These are phyloP conservation scores for Itoplectis maculator DNA, from an alignment of 2,888 invertebrate species.

Conservation along the genomic window DNA sequence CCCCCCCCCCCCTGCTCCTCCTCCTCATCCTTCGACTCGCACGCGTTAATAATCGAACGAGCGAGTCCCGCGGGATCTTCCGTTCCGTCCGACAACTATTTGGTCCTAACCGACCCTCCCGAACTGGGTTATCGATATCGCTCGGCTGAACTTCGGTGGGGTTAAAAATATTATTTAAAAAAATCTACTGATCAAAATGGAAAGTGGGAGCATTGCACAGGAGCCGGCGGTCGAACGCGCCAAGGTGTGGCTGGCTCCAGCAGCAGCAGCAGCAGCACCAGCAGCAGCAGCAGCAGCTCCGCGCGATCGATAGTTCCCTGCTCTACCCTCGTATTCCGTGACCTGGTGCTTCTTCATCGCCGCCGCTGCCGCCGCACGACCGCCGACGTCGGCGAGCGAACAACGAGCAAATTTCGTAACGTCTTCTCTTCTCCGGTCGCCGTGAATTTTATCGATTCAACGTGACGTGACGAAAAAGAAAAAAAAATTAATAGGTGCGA, in stretches of 20 bases:
- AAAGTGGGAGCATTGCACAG: conserved; percentile 39
- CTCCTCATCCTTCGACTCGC: conserved; percentile 27
- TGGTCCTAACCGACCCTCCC: too few relatives aligned
- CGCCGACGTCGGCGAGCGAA: conserved; percentile 41
- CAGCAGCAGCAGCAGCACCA: conserved; percentile 55
- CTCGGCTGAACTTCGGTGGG: too few relatives aligned
- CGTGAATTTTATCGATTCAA: conserved; percentile 17
- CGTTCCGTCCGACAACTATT: too few relatives aligned
- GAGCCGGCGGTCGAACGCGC: conserved; percentile 60
- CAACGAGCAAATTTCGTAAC: conserved; percentile 60
- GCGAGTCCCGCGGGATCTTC: too few relatives aligned
- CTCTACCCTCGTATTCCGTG: conserved; percentile 67
- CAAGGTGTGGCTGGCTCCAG: conserved; percentile 66
- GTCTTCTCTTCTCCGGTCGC: conserved; percentile 19
- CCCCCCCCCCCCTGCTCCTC: conserved; percentile 32
- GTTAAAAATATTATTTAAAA: too few relatives aligned
- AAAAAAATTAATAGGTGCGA: not conserved
- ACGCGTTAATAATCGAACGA: too few relatives aligned
- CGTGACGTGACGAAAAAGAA: conserved; percentile 4
- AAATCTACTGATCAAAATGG: too few relatives aligned
- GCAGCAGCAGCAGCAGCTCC: conserved; percentile 58
- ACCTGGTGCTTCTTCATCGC: conserved; percentile 67
- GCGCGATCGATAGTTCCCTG: conserved; percentile 68
- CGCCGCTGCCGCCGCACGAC: conserved; percentile 55
- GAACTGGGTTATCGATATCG: too few relatives aligned